Percentiles rank a stretch among this genome's conserved stretches.
Conservation (phyloP, 2,888 invertebrate species). For the Thera obeliscata region DNA sequence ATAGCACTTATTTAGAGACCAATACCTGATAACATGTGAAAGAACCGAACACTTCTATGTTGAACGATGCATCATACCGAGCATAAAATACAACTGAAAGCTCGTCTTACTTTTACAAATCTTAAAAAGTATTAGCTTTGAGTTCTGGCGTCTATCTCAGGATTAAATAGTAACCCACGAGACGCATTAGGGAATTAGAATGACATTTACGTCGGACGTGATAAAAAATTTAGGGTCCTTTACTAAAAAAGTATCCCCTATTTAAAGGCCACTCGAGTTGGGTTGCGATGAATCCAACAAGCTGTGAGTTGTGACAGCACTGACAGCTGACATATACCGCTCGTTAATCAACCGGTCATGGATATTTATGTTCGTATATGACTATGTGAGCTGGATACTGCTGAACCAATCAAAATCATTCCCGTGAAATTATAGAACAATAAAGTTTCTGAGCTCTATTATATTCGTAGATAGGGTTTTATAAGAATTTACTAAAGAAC, state of each 20-base stretch:
- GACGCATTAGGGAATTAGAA: slow-evolving; percentile 64
- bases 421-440: slow-evolving; percentile 46
- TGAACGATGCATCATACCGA: neutral
- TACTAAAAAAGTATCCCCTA: slow-evolving; percentile 71
- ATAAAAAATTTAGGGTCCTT: slow-evolving; percentile 69
- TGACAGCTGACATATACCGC: slow-evolving; percentile 80
- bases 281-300: slow-evolving; percentile 78
- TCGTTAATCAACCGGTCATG: slow-evolving; percentile 78
- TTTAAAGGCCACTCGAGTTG: slow-evolving; percentile 67
- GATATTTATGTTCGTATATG: slow-evolving; percentile 65
- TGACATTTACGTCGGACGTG: slow-evolving; percentile 60
- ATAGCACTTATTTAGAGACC: neutral
- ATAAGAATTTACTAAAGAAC: too few relatives aligned
- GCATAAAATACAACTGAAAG: neutral
- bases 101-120: neutral
- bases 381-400: slow-evolving; percentile 45
- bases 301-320: slow-evolving; percentile 80
- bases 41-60: neutral
- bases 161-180: slow-evolving; percentile 50
- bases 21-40: neutral
- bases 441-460: slow-evolving; percentile 35
- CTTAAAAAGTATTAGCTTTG: slow-evolving; percentile 1
- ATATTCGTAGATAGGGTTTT: too few relatives aligned
- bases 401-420: slow-evolving; percentile 37
- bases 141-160: slow-evolving; percentile 33